These are phyloP conservation scores for Cotesia congregata DNA, from an alignment of 2,888 invertebrate genomes.

Conservation along the genomic window DNA sequence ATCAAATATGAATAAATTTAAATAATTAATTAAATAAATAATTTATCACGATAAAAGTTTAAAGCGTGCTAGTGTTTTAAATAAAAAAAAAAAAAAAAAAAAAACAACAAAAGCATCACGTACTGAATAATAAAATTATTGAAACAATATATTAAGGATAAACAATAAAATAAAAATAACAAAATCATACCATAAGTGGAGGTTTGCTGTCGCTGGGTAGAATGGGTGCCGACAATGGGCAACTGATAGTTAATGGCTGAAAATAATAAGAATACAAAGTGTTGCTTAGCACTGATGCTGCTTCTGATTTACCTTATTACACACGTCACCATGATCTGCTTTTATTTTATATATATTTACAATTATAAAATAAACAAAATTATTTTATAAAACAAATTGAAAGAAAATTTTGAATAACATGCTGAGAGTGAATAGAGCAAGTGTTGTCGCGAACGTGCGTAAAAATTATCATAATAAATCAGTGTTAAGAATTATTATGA, in stretches of 20 bases:
- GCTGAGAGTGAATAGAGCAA: conserved; percentile 12
- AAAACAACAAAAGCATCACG: conserved; percentile 51
- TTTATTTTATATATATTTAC: background rate
- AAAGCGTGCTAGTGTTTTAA: background rate
- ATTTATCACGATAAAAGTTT: conserved; percentile 8
- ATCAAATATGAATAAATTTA: background rate
- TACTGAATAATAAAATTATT: conserved; percentile 46
- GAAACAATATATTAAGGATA: conserved; percentile 24
- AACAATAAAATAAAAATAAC: conserved; percentile 38
- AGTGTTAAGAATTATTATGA: background rate
- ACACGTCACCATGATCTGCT: background rate
- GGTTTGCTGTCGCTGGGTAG: conserved; percentile 71
- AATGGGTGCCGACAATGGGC: conserved; percentile 72
- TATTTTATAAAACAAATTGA: conserved; percentile 9
- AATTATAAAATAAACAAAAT: background rate
- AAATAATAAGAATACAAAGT: conserved; percentile 57
- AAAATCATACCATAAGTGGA: conserved; percentile 71
- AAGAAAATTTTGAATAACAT: conserved; percentile 10
- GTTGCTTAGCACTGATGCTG: conserved; percentile 44
- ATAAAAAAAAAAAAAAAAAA: conserved; percentile 25
- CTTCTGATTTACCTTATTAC: conserved; percentile 9
- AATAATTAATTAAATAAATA: conserved; percentile 10
- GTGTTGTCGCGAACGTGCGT: background rate
- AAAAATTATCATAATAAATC: conserved; percentile 1
- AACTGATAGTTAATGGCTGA: conserved; percentile 71